phyloP scores from a whole-genome alignment of 53 echinoderm and acorn worm species.

The Echinarachnius parma region DNA sequence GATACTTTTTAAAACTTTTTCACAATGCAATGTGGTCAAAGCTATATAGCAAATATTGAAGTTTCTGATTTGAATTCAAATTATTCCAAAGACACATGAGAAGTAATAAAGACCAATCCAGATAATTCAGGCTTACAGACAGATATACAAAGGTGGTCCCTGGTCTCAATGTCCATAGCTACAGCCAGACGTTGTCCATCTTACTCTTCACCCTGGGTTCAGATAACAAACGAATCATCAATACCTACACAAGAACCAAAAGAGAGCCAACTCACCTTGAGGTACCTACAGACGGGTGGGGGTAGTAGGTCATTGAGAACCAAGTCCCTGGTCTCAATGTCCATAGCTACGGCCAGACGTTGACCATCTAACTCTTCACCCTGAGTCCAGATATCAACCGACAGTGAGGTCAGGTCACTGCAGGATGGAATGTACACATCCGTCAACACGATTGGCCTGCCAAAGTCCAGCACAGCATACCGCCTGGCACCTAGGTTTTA shows the following conservation, averaged over 20 bases:
- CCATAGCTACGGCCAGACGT: conserved; percentile 87
- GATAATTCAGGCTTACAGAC: no score
- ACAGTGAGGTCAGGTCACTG: conserved; percentile 80
- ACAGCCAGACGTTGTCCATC: conserved; percentile 93
- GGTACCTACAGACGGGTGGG: conserved; percentile 84
- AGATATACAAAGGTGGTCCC: no score
- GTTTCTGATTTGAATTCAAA: no score
- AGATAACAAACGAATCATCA: conserved; percentile 94
- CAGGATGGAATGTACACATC: conserved; percentile 97
- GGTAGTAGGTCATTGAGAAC: conserved; percentile 93
- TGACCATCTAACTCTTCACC: conserved; percentile 92
- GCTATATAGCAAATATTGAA: no score
- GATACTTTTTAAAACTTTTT: neutral
- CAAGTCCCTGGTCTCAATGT: conserved; percentile 75
- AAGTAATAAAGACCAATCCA: no score
- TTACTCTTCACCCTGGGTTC: conserved; percentile 85
- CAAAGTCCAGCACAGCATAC: conserved; percentile 95
- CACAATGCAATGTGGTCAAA: neutral
- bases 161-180: conserved; percentile 79
- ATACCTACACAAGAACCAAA: no score
- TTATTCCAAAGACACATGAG: no score
- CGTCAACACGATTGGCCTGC: conserved; percentile 80
- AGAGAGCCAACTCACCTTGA: conserved; percentile 78
- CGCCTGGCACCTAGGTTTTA: conserved; percentile 84
- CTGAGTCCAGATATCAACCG: conserved; percentile 92